Evolutionary conservation across 2,888 invertebrate species (phyloP), one percentile per base, ranked within the genome.

Genomic region (Acanthacorydalis orientalis): DNA sequence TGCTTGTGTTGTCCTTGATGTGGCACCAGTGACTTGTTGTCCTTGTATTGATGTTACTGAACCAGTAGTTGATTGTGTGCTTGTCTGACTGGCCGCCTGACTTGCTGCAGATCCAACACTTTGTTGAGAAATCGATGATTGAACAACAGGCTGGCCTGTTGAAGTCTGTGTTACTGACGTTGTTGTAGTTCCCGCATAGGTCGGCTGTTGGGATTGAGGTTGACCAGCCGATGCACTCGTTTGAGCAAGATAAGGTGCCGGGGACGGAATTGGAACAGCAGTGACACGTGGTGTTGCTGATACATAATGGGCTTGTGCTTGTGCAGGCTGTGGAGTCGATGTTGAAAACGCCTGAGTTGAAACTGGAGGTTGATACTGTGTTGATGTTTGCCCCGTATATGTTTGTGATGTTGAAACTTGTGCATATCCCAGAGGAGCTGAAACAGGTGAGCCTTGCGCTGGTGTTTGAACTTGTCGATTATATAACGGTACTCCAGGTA

Each of bases 371-470:
- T 67, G 53, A 68, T 64, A 64, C 69, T 47, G 51, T 53, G 45
- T 45, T 50, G 50, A 53, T 47, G 49, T 70, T 64, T 68, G 69
- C 57, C 70, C 69, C 57, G 69, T 69, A 59, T 69, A 61, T 50
- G 68, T 69, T 23, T 23, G 23, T 23, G 23, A 23, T 23, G 23
- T 23, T 4, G 23, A 23, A 23, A 23, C 23, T 23, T 59, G 70
- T 70, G 64, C 61, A 68, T 51, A 68, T 62, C 55, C 69, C 68
- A 61, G 68, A 69, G 63, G 68, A 68, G 60, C 69, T 69, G 41
- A 69, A 68, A 57, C 70, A 55, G 16, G 70, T 69, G 59, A 69
- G 70, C 9, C 69, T 70, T 23, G 23, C 69, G 54, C 72, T 68
- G 48, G 46, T 48, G 33, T 31, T 10, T 23, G 23, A 23, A 23